A percentile compares a stretch with the other conserved stretches of the same genome.
Conservation (phyloP, 2,888 invertebrate genomes). For the Nomada ruficornis region DNA sequence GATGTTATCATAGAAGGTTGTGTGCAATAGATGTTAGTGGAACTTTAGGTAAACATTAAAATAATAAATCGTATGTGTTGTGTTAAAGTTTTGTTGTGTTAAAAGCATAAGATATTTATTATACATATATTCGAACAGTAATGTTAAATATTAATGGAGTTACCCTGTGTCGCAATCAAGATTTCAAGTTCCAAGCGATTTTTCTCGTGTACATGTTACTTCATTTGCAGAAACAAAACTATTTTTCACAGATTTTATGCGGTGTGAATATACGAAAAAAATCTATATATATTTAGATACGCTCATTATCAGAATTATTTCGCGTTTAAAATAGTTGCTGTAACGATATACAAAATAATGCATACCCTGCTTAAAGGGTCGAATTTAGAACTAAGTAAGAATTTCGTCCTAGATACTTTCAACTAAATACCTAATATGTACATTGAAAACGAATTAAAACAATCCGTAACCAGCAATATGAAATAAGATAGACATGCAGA, state of each 20-base stretch:
- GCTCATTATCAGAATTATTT: slow-evolving; percentile 47
- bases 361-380: slow-evolving; percentile 24
- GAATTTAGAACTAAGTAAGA: slow-evolving; percentile 35
- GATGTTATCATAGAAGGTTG: slow-evolving; percentile 56
- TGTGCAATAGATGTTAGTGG: slow-evolving; percentile 69
- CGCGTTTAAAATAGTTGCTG: slow-evolving; percentile 57
- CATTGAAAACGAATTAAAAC: slow-evolving; percentile 39
- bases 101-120: slow-evolving; percentile 52
- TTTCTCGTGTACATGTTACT: slow-evolving; percentile 49
- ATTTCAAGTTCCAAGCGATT: slow-evolving; percentile 60
- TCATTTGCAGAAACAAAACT: slow-evolving; percentile 58
- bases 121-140: slow-evolving; percentile 35
- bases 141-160: slow-evolving; percentile 56
- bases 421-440: slow-evolving; percentile 58
- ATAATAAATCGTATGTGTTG: slow-evolving; percentile 64
- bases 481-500: slow-evolving; percentile 63
- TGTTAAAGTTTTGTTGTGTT: slow-evolving; percentile 62
- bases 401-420: slow-evolving; percentile 52
- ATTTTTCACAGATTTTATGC: slow-evolving; percentile 62
- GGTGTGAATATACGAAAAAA: slow-evolving; percentile 63
- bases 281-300: slow-evolving; percentile 73
- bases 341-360: slow-evolving; percentile 40
- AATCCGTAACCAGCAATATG: slow-evolving; percentile 65
- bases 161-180: slow-evolving; percentile 54
- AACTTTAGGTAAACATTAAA: slow-evolving; percentile 54